These are phyloP conservation scores for Meleagris gallopavo DNA, from an alignment of 2,113 vertebrate species.

Conservation along the genomic window DNA sequence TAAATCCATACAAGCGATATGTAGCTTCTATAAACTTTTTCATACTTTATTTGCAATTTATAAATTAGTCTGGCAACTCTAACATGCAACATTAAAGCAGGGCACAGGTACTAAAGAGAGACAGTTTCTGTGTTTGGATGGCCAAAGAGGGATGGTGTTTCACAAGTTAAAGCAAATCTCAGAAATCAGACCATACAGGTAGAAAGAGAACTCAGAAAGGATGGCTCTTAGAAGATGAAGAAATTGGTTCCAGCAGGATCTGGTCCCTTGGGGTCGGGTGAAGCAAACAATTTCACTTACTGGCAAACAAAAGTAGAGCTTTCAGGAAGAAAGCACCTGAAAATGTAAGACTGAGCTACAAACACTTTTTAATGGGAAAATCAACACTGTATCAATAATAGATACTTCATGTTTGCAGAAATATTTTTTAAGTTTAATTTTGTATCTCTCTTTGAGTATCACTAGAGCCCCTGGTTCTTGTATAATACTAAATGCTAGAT, in stretches of 20 bases:
- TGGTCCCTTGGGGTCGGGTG: not conserved
- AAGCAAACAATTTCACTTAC: not conserved
- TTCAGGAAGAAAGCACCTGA: not conserved
- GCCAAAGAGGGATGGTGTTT: not conserved
- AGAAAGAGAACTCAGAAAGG: not conserved
- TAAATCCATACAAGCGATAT: not conserved
- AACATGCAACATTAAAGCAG: not conserved
- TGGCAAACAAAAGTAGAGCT: not conserved
- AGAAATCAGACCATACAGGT: not conserved
- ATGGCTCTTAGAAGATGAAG: not conserved
- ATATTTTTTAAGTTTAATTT: not conserved
- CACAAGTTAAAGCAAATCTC: not conserved
- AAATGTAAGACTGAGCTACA: not conserved
- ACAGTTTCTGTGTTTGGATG: not conserved
- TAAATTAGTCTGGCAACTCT: not conserved
- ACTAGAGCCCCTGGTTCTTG: not conserved
- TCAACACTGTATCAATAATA: not conserved
- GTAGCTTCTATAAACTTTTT: not conserved
- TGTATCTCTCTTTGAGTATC: not conserved
- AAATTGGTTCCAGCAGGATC: not conserved
- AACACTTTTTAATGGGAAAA: not conserved
- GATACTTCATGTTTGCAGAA: not conserved
- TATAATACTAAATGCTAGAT: not conserved
- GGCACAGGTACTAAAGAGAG: not conserved
- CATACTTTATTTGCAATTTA: not conserved